Conservation (phyloP, 2,113 vertebrate genomes). For the Dicaeum eximium region DNA sequence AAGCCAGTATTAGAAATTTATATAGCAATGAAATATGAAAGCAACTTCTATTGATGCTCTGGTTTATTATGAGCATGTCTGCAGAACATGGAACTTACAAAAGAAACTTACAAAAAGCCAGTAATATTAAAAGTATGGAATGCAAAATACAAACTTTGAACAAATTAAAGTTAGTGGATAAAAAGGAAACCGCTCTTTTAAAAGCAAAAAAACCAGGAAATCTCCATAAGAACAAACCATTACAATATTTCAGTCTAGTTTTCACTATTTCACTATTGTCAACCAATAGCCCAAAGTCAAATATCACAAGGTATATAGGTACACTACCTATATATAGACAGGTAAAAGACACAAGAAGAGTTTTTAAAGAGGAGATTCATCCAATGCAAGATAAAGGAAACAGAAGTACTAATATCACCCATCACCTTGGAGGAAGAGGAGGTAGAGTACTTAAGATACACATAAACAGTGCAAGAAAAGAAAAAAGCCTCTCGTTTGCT, state of each 20-base stretch:
- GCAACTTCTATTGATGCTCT: neutral
- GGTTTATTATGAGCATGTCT: neutral
- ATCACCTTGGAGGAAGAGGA: neutral
- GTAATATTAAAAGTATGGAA: neutral
- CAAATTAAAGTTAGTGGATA: neutral
- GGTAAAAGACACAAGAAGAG: neutral
- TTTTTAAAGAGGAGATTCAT: neutral
- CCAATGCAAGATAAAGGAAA: neutral
- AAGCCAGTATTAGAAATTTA: neutral
- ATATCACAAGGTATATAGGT: too few relatives aligned
- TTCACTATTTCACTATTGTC: neutral
- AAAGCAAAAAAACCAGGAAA: neutral
- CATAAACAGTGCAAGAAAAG: neutral
- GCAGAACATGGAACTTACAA: neutral
- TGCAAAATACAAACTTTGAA: neutral
- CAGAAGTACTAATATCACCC: neutral
- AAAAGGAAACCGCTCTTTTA: neutral
- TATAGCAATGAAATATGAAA: neutral
- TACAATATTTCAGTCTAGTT: neutral
- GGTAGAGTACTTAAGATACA: neutral
- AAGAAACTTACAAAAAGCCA: neutral
- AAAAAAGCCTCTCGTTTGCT: neutral
- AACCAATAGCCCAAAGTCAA: neutral
- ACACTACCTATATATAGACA: neutral
- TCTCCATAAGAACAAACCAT: neutral